phyloP scores from a whole-genome alignment of 2,113 vertebrate genomes.

The Seriola aureovittata region DNA sequence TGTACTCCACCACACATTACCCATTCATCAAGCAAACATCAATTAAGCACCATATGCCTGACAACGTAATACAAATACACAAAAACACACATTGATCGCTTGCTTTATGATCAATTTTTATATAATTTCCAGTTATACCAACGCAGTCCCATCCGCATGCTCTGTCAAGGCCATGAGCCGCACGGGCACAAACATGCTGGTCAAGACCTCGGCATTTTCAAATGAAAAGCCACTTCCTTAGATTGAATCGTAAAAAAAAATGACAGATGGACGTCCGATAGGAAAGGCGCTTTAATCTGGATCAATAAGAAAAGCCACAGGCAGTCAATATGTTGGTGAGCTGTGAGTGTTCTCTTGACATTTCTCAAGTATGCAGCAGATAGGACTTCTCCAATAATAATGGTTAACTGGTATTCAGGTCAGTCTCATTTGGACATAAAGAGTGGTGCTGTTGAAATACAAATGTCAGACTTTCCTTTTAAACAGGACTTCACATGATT shows the following conservation, averaged over 20 bases:
- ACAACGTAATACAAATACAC: background rate
- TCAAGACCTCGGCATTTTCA: slow-evolving; percentile 19
- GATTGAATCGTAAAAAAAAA: slow-evolving; percentile 61
- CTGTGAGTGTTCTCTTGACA: slow-evolving; percentile 19
- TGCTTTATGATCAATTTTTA: slow-evolving; percentile 9
- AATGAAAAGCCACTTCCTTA: slow-evolving; percentile 59
- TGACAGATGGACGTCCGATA: slow-evolving; percentile 37
- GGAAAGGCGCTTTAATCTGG: slow-evolving; percentile 39
- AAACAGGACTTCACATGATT: background rate
- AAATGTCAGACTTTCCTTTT: slow-evolving; percentile 2
- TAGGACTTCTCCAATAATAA: background rate
- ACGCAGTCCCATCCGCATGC: background rate
- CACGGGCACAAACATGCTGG: slow-evolving; percentile 3
- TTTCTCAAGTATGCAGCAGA: slow-evolving; percentile 35
- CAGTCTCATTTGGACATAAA: slow-evolving; percentile 12
- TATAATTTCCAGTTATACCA: slow-evolving; percentile 16
- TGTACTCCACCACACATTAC: slow-evolving; percentile 10
- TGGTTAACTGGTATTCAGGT: slow-evolving; percentile 10
- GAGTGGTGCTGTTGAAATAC: slow-evolving; percentile 4
- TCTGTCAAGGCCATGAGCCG: background rate
- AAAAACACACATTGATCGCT: slow-evolving; percentile 13
- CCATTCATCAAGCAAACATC: slow-evolving; percentile 34
- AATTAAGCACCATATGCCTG: slow-evolving; percentile 20
- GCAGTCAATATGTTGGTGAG: slow-evolving; percentile 25
- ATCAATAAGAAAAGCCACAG: slow-evolving; percentile 53